These are phyloP conservation scores for Brachionus koreanus DNA, from an alignment of 1,140 invertebrate genomes.

Conservation along the genomic window DNA sequence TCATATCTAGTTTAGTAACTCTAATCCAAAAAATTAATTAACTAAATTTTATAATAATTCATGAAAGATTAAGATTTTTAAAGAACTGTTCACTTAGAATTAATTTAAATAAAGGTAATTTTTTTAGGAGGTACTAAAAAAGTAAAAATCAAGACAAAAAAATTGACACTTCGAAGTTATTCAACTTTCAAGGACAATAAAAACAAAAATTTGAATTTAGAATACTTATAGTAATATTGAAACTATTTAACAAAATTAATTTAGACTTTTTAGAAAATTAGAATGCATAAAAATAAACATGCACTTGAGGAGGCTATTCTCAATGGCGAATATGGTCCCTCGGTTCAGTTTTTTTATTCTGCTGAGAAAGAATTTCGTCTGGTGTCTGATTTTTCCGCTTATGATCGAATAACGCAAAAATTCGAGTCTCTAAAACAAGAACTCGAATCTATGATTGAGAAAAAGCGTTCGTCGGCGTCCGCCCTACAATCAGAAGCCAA, in stretches of 20 bases:
- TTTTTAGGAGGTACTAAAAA: no score
- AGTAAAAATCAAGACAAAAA: no score
- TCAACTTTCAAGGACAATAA: neutral
- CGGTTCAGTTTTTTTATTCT: neutral
- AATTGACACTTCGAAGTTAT: no score
- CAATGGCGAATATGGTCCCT: neutral
- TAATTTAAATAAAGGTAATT: no score
- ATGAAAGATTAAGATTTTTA: no score
- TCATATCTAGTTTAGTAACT: no score
- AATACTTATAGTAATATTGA: no score
- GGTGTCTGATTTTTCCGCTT: neutral
- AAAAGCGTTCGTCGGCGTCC: neutral
- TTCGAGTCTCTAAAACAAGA: neutral
- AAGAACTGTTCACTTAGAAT: no score
- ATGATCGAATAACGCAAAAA: neutral
- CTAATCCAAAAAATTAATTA: no score
- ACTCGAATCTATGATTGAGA: neutral
- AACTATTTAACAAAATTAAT: neutral
- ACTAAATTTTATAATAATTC: no score
- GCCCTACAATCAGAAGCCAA: neutral
- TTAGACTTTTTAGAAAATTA: neutral
- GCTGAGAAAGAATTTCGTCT: neutral
- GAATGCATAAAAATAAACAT: constrained; percentile 11
- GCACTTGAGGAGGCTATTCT: neutral
- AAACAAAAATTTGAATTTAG: neutral